These are phyloP conservation scores for Aproaerema taeniolella DNA, from an alignment of 2,888 invertebrate species.

Conservation along the genomic window DNA sequence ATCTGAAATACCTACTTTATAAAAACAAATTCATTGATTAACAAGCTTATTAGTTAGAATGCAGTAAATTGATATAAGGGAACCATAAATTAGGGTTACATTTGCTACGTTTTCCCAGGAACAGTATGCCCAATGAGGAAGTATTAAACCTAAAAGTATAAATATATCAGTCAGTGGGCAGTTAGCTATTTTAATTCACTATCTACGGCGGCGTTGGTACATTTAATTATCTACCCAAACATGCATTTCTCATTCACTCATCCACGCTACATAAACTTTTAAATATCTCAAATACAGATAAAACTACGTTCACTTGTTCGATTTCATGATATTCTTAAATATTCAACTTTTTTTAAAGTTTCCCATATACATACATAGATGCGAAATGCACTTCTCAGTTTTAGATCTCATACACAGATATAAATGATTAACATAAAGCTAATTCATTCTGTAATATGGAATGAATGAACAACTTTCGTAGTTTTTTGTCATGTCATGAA, in stretches of 20 bases:
- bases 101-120: too few species aligned
- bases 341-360: slow-evolving; percentile 50
- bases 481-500: too few species aligned
- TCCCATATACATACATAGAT: slow-evolving; percentile 42
- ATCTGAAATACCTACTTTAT: too few species aligned
- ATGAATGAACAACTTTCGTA: slow-evolving; percentile 25
- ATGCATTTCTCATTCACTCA: slow-evolving; percentile 19
- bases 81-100: too few species aligned
- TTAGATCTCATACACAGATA: slow-evolving; percentile 3
- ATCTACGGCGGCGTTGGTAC: slow-evolving; percentile 15
- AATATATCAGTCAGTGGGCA: slow-evolving; percentile 70
- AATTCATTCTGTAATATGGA: slow-evolving; percentile 31
- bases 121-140: slow-evolving; percentile 43
- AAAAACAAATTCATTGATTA: too few species aligned
- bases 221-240: too few species aligned
- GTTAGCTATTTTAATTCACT: slow-evolving; percentile 20
- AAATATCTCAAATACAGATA: slow-evolving; percentile 33
- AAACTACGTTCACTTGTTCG: slow-evolving; percentile 60
- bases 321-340: slow-evolving; percentile 61
- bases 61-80: too few species aligned
- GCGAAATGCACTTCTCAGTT: slow-evolving; percentile 54
- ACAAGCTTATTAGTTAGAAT: too few species aligned
- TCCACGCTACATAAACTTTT: slow-evolving; percentile 26
- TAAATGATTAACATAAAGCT: slow-evolving; percentile 26
- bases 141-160: slow-evolving; percentile 55